Evolutionary conservation across 1,140 invertebrate species (phyloP), one percentile per base, ranked within the genome.

Genomic region (Thalassaphorura encarpata): DNA sequence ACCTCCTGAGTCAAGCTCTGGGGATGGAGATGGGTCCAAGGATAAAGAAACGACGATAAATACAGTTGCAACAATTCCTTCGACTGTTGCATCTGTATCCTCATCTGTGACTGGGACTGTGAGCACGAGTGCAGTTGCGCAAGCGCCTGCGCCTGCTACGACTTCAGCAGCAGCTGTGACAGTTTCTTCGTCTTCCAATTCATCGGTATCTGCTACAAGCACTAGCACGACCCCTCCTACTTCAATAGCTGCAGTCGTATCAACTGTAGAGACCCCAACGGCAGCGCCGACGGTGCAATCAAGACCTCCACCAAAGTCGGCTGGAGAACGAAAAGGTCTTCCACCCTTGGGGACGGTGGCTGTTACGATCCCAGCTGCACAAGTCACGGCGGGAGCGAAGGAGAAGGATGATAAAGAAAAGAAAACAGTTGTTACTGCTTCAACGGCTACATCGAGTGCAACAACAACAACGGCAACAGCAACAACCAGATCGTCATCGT

Each of bases 401-500:
- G 41, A 53, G 24, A 16, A 1, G 51, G 41, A 31, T 43, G 18
- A 26, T 1, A 42, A 4, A 6, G 24, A 11, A 11, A 29, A 29
- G 16, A 33, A 18, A 11, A 31, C 18, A 29, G 16, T 13, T 31
- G n/a, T 15, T 18, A 18, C 39, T 8, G 21, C 50, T 1, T 21
- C 49, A 36, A 51, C 49, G 2, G n/a, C 31, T 13, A 31, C 18
- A 24, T 36, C 49, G n/a, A 51, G 33, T 51, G 33, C 33, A n/a
- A n/a, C 11, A 36, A 36, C 11, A 11, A n/a, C n/a, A 36, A n/a
- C 33, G 11, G 33, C 33, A 11, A 36, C 11, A n/a, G 33, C n/a
- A n/a, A 36, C 11, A 36, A 36, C n/a, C 33, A n/a, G n/a, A n/a
- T n/a, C 33, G 16, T 23, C 45, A 6, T 5, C 8, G 6, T 28